These are phyloP conservation scores for Salvator merianae DNA, from an alignment of 2,113 vertebrate genomes.

Conservation along the genomic window DNA sequence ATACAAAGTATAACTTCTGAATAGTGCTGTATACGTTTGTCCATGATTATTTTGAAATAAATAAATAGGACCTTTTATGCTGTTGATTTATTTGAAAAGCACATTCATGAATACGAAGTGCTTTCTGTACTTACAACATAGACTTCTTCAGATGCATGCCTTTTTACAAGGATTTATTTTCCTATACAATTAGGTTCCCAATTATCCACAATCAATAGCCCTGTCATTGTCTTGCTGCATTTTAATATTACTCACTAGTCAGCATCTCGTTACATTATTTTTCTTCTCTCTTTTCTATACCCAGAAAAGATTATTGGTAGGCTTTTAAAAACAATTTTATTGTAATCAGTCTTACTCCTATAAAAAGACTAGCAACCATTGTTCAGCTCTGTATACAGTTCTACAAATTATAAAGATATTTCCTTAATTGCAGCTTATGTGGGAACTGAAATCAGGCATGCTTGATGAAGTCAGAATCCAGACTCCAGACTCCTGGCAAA, in stretches of 20 bases:
- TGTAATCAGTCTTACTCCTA: background rate
- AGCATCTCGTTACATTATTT: background rate
- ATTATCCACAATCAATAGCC: background rate
- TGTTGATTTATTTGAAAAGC: background rate
- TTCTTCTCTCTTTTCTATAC: background rate
- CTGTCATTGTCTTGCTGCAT: background rate
- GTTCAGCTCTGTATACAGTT: background rate
- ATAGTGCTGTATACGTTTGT: background rate
- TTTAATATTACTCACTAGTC: background rate
- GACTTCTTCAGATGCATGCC: background rate
- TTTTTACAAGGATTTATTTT: background rate
- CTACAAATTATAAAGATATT: background rate
- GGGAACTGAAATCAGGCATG: background rate
- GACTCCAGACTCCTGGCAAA: background rate
- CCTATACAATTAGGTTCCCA: background rate
- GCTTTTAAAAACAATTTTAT: background rate
- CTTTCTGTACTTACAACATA: background rate
- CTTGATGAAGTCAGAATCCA: background rate
- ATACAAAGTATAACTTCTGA: background rate
- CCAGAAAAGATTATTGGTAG: background rate
- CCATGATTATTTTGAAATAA: background rate
- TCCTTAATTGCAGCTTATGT: background rate
- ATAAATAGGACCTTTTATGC: background rate
- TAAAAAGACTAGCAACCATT: background rate
- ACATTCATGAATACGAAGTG: background rate